These are phyloP conservation scores for Conger conger DNA, from an alignment of 2,113 vertebrate species.

Conservation along the genomic window DNA sequence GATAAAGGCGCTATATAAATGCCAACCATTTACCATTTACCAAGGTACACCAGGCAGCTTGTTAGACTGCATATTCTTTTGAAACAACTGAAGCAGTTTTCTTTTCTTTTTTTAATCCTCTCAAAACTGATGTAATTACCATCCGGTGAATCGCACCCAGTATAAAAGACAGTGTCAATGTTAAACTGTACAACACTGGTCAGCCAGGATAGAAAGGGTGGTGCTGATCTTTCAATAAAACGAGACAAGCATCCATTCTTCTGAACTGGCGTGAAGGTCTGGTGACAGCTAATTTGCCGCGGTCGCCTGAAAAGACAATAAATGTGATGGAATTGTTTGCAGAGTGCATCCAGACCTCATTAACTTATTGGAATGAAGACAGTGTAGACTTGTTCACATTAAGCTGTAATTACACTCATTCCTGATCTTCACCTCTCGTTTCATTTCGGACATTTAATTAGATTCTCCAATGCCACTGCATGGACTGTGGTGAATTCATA, in stretches of 20 bases:
- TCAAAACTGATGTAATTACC: neutral
- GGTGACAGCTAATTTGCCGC: conserved; percentile 65
- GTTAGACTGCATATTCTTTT: neutral
- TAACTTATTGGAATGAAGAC: conserved; percentile 70
- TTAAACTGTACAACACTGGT: neutral
- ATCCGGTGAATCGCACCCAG: neutral
- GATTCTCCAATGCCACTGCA: conserved; percentile 8
- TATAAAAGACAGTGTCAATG: neutral
- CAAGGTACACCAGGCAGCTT: neutral
- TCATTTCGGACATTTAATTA: conserved; percentile 19
- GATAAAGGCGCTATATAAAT: too few species aligned
- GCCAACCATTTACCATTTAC: too few species aligned
- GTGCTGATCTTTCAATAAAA: conserved; percentile 54
- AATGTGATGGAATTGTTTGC: conserved; percentile 58
- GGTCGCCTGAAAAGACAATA: conserved; percentile 59
- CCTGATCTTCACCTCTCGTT: conserved; percentile 42
- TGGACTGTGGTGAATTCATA: neutral
- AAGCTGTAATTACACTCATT: conserved; percentile 68
- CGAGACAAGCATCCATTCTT: conserved; percentile 59
- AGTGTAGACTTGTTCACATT: conserved; percentile 64
- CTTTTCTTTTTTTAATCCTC: too few species aligned
- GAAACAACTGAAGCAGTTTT: neutral
- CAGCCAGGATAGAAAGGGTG: neutral
- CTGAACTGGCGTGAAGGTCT: conserved; percentile 57
- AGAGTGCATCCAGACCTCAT: conserved; percentile 63